These are phyloP conservation scores for Dexiosoma caninum DNA, from an alignment of 2,888 invertebrate genomes.

Conservation along the genomic window DNA sequence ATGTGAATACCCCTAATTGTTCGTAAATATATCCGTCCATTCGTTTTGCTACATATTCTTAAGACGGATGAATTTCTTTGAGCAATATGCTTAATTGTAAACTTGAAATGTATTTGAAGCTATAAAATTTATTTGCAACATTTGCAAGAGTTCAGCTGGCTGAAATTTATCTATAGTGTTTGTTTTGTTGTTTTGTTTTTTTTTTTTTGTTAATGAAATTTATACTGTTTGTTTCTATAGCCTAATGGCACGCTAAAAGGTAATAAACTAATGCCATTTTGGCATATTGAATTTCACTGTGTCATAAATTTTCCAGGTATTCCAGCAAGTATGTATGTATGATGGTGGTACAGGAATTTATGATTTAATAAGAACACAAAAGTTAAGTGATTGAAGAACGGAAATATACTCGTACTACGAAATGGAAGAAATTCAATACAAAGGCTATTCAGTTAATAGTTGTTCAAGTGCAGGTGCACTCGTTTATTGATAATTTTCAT, in stretches of 20 bases:
- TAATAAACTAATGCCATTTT: slow-evolving; percentile 34
- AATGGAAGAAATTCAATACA: not conserved
- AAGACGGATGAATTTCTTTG: not conserved
- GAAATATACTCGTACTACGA: not conserved
- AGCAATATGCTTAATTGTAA: slow-evolving; percentile 40
- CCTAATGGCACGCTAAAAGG: slow-evolving; percentile 34
- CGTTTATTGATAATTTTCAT: too few species aligned
- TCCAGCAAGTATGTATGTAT: too few species aligned
- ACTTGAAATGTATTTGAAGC: not conserved
- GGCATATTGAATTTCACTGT: slow-evolving; percentile 40
- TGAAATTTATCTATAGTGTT: slow-evolving; percentile 16
- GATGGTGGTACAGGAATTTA: slow-evolving; percentile 1
- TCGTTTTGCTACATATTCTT: not conserved
- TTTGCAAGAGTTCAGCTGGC: slow-evolving; percentile 1
- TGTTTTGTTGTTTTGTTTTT: too few species aligned
- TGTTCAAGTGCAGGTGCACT: too few species aligned
- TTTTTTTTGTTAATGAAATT: too few species aligned
- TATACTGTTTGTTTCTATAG: slow-evolving; percentile 31
- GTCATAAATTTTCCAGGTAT: not conserved
- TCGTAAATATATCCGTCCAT: too few species aligned
- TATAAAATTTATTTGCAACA: not conserved
- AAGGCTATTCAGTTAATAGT: not conserved
- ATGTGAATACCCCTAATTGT: too few species aligned
- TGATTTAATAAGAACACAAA: not conserved
- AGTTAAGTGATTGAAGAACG: slow-evolving; percentile 1